phyloP scores from a whole-genome alignment of 2,113 vertebrate genomes.

The Meles meles region DNA sequence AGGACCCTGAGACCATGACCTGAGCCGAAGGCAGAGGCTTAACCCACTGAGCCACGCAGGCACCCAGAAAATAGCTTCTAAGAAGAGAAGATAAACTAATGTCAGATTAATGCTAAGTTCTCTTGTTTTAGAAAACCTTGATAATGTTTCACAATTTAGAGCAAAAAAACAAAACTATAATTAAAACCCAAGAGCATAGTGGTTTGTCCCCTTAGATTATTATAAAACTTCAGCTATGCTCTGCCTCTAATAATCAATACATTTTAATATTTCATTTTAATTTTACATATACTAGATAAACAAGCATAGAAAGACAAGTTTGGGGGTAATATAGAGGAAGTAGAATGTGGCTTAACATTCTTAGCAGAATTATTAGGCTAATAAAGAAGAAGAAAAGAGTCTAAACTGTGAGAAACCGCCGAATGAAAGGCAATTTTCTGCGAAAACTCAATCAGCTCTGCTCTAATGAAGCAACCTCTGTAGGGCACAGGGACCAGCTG shows the following conservation, averaged over 20 bases:
- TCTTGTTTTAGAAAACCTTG: constrained; percentile 2
- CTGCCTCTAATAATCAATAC: neutral
- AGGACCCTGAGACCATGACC: too few relatives aligned
- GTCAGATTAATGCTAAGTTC: neutral
- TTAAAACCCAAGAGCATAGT: neutral
- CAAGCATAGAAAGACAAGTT: neutral
- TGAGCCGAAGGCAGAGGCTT: too few relatives aligned
- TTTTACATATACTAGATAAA: neutral
- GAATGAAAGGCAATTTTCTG: neutral
- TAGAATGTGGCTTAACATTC: neutral
- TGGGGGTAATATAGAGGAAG: neutral
- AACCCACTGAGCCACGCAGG: too few relatives aligned
- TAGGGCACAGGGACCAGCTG: neutral
- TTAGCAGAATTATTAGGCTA: neutral
- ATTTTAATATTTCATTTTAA: neutral
- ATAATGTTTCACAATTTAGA: neutral
- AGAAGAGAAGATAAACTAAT: neutral
- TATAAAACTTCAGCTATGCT: neutral
- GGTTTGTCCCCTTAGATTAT: neutral
- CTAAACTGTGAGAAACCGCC: neutral
- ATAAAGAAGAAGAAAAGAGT: neutral
- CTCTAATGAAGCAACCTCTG: neutral
- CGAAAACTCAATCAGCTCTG: neutral
- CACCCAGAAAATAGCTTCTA: neutral
- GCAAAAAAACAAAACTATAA: neutral